Evolutionary conservation across 2,113 vertebrate species (phyloP).

Genomic region (Delphinus delphis): DNA sequence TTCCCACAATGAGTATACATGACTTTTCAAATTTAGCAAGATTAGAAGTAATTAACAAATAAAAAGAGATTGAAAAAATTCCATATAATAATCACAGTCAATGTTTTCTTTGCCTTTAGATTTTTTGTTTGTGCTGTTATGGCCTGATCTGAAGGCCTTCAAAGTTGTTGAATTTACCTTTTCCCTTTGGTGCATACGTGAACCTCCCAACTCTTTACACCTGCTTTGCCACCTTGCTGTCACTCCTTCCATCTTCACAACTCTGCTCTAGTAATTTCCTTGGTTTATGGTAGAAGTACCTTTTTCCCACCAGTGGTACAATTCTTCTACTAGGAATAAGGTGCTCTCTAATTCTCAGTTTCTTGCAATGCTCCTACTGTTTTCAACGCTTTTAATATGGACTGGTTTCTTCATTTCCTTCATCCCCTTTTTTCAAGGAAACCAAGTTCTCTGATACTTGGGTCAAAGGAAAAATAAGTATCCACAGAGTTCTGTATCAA

Average conservation of each 20-base stretch:
- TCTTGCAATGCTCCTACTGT: not conserved
- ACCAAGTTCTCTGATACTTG: not conserved
- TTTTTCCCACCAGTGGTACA: not conserved
- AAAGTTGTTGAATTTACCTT: not conserved
- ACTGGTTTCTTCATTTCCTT: not conserved
- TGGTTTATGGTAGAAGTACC: not conserved
- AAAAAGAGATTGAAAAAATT: not conserved
- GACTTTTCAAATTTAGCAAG: not conserved
- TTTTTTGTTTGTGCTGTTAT: conserved; percentile 1
- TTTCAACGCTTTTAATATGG: not conserved
- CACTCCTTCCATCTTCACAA: not conserved
- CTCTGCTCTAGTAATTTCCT: not conserved
- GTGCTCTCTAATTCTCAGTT: not conserved
- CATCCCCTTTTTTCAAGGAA: not conserved
- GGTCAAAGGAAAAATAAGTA: not conserved
- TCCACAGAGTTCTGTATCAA: not conserved
- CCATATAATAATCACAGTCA: not conserved
- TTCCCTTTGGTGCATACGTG: not conserved
- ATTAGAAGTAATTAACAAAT: not conserved
- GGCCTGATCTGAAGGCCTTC: not conserved
- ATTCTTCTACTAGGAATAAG: not conserved
- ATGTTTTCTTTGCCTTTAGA: not conserved
- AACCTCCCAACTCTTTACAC: not conserved
- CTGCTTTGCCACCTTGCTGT: not conserved
- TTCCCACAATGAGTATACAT: not conserved